Conservation (phyloP, 2,888 invertebrate genomes). For the Perdita meconis region DNA sequence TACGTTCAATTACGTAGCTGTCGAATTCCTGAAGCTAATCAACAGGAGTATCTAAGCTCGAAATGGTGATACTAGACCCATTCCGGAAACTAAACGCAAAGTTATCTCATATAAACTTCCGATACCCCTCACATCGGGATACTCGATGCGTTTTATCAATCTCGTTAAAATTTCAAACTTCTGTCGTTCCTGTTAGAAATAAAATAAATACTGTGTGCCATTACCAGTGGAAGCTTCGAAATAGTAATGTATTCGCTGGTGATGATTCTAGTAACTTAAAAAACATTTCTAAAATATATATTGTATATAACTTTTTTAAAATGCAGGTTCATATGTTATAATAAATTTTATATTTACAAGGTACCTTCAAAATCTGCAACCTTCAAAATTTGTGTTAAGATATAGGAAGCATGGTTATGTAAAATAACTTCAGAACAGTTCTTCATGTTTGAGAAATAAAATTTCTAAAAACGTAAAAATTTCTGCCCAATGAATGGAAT, state of each 20-base stretch:
- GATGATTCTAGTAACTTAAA: background rate
- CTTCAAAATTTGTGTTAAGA: too few relatives aligned
- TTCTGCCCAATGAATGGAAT: too few relatives aligned
- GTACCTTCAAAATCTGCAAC: too few relatives aligned
- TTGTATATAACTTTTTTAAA: too few relatives aligned
- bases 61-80: conserved; percentile 60
- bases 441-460: too few relatives aligned
- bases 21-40: conserved; percentile 68
- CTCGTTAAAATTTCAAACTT: conserved; percentile 63
- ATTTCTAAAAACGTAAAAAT: background rate
- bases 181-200: conserved; percentile 13
- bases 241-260: too few relatives aligned
- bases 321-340: too few relatives aligned
- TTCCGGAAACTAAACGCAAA: conserved; percentile 61
- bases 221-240: background rate
- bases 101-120: conserved; percentile 72
- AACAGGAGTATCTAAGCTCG: conserved; percentile 64
- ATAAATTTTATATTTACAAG: background rate
- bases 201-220: background rate
- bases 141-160: conserved; percentile 60
- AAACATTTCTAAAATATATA: too few relatives aligned
- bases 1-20: conserved; percentile 48
- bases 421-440: too few relatives aligned
- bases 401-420: too few relatives aligned
- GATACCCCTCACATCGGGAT: conserved; percentile 29